Evolutionary conservation across 2,888 invertebrate species (phyloP).

Genomic region (Acrobasis suavella): DNA sequence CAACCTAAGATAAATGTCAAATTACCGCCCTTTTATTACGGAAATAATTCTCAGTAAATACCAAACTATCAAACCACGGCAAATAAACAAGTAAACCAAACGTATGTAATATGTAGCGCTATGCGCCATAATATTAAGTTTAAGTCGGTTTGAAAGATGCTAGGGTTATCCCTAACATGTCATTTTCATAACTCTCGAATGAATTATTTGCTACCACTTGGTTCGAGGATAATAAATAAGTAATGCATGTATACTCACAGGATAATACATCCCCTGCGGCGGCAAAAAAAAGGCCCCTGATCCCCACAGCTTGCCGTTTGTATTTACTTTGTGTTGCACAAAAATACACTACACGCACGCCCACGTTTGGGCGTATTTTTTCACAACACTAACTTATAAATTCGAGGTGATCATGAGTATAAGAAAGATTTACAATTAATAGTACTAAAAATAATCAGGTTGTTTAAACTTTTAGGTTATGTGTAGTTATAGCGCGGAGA

Average conservation of each 20-base stretch:
- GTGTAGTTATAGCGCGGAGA: conserved; percentile 72
- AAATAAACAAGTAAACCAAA: not conserved
- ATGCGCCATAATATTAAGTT: conserved; percentile 52
- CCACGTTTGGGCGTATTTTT: conserved; percentile 66
- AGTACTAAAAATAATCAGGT: conserved; percentile 63
- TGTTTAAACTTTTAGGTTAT: conserved; percentile 77
- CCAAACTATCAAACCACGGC: not conserved
- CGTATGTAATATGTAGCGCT: conserved; percentile 29
- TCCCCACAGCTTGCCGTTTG: conserved; percentile 98
- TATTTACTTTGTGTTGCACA: conserved; percentile 83
- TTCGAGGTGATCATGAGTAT: conserved; percentile 78
- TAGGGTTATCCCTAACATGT: not conserved
- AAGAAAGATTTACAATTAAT: conserved; percentile 56
- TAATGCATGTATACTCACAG: conserved; percentile 86
- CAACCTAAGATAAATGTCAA: not conserved
- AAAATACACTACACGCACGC: conserved; percentile 81
- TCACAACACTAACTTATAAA: conserved; percentile 79
- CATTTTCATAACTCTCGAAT: not conserved
- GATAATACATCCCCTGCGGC: conserved; percentile 98
- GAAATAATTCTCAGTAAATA: no score
- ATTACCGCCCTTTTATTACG: not conserved
- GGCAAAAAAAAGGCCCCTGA: conserved; percentile 97
- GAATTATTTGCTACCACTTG: not conserved
- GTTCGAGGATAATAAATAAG: conserved; percentile 29
- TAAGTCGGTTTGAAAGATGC: conserved; percentile 28